Evolutionary conservation across 2,113 vertebrate species (phyloP).

Genomic region (Hassar affinis): DNA sequence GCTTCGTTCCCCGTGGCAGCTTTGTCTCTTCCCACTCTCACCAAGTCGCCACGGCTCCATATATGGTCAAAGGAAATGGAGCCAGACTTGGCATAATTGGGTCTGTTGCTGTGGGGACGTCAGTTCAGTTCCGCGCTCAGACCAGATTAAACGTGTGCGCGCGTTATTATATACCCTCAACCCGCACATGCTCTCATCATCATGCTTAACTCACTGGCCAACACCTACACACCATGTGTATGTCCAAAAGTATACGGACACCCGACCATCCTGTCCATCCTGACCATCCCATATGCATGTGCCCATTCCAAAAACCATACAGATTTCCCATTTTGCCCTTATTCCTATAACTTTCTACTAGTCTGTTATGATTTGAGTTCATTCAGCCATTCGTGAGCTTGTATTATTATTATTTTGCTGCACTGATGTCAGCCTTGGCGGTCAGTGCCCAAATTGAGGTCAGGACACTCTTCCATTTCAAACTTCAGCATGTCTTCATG

Average conservation of each 20-base stretch:
- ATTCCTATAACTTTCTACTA: background rate
- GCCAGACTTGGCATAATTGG: constrained; percentile 51
- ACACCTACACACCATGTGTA: too few species aligned
- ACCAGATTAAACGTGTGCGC: background rate
- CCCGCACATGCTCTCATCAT: too few species aligned
- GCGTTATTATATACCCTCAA: too few species aligned
- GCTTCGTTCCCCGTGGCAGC: constrained; percentile 63
- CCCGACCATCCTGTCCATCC: too few species aligned
- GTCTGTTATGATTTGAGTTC: background rate
- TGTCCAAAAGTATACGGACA: too few species aligned
- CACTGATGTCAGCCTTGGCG: background rate
- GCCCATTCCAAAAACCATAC: background rate
- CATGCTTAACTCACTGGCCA: background rate
- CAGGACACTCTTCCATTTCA: background rate
- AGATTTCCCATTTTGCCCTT: background rate
- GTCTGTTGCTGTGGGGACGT: constrained; percentile 73
- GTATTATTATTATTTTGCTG: background rate
- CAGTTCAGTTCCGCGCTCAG: constrained; percentile 55
- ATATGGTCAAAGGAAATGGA: constrained; percentile 76
- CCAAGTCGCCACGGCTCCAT: constrained; percentile 57
- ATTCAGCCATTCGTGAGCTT: background rate
- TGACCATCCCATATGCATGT: background rate
- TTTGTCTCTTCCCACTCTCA: constrained; percentile 57
- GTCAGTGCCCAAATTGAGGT: background rate
- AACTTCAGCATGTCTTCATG: background rate